Evolutionary conservation across 2,113 vertebrate species (phyloP).

Genomic region (Ptyas mucosa): DNA sequence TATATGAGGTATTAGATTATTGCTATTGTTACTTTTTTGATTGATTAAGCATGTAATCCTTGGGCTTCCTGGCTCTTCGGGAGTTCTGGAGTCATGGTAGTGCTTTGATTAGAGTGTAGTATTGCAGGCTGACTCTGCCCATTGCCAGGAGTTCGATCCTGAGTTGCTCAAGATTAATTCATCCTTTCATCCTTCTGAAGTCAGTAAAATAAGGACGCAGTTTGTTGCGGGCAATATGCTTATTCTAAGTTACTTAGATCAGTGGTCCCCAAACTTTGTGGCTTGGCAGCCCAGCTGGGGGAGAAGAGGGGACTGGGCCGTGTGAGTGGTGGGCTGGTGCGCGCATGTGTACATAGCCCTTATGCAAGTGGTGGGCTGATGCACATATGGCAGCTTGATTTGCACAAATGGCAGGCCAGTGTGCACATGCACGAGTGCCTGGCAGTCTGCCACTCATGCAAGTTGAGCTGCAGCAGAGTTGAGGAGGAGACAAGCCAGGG

Average conservation of each 20-base stretch:
- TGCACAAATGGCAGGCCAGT: neutral
- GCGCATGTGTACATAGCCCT: neutral
- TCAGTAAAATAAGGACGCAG: neutral
- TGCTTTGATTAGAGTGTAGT: neutral
- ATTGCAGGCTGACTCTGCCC: neutral
- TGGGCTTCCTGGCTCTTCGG: neutral
- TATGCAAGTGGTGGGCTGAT: too few relatives aligned
- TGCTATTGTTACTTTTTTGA: neutral
- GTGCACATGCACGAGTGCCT: neutral
- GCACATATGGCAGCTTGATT: too few relatives aligned
- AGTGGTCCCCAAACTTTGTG: neutral
- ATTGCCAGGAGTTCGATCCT: neutral
- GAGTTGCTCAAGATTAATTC: neutral
- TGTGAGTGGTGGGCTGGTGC: neutral
- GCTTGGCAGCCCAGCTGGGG: neutral
- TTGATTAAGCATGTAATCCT: neutral
- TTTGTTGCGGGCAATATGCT: neutral
- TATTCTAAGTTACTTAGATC: neutral
- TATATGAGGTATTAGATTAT: neutral
- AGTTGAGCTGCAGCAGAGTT: neutral
- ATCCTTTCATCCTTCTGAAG: neutral
- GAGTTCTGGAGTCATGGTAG: neutral
- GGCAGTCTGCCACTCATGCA: rapidly evolving
- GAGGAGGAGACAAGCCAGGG: too few relatives aligned
- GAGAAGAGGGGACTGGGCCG: neutral